Percentiles rank a stretch among this genome's conserved stretches.
phyloP scores from a whole-genome alignment of 1,140 invertebrate species.

The Drosophila lini region DNA sequence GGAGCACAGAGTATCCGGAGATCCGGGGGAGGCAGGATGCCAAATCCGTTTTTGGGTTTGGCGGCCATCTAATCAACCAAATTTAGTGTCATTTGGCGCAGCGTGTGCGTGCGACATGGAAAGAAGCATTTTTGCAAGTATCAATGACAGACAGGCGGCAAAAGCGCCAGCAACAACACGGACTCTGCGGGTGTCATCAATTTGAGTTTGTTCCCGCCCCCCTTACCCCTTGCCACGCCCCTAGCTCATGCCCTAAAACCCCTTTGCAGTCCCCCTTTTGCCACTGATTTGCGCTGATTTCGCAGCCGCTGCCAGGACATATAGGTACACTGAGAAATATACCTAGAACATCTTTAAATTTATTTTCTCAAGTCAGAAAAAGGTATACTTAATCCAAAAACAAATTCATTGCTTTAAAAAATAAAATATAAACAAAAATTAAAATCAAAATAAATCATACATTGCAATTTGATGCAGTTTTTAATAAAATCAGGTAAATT shows the following conservation, averaged over 20 bases:
- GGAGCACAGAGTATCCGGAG: neutral
- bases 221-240: slow-evolving; percentile 14
- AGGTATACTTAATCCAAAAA: no score
- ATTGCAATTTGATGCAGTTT: no score
- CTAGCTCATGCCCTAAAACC: neutral
- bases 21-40: neutral
- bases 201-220: slow-evolving; percentile 63
- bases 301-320: slow-evolving; percentile 48
- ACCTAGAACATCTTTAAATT: no score
- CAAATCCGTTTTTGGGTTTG: slow-evolving; percentile 43
- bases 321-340: slow-evolving; percentile 10
- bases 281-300: slow-evolving; percentile 72
- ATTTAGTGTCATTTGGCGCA: slow-evolving; percentile 76
- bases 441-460: no score
- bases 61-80: slow-evolving; percentile 77
- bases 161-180: slow-evolving; percentile 21
- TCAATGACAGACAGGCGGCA: slow-evolving; percentile 59
- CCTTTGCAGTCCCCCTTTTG: slow-evolving; percentile 12
- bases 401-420: neutral
- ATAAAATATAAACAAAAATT: neutral
- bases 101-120: slow-evolving; percentile 65
- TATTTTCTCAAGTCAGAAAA: neutral
- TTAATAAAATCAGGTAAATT: no score
- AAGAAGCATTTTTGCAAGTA: slow-evolving; percentile 65
- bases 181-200: slow-evolving; percentile 76